Evolutionary conservation across 2,797 vertebrate species (phyloP), one percentile per base, ranked within the genome.

Genomic region (Rhinella marina): DNA sequence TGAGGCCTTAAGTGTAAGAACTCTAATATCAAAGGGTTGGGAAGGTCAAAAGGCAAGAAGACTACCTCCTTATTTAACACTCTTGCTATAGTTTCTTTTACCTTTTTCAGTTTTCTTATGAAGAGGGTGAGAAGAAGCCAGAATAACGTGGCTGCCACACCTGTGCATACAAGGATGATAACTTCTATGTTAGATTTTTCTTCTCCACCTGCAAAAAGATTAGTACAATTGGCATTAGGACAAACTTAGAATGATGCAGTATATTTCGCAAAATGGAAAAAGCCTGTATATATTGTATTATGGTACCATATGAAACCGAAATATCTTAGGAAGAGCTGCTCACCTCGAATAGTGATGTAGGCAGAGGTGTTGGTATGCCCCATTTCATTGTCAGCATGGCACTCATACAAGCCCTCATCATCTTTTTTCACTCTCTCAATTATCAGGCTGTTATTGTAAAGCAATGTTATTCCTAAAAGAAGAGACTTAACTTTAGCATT

Each of bases 121-220:
- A 98, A 97, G 11, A 99, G 94, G 77, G 97, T 98, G 29, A 99
- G 96, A 90, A 98, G 97, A 59, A 99, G 95, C 97, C 98, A 99
- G 92, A 99, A 97, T 92, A 98, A 97, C 0, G 97, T 98, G 29
- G 97, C 97, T 0, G 96, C 97, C 32, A 96, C 95, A 54, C 97
- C 97, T 0, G 97, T 98, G 88, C 95, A 97, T 89, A 98, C 97
- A 93, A 98, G 91, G 83, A 98, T 97, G 90, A 98, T 97, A 48
- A 99, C 96, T 93, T 98, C 97, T 23, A 98, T 92, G 85, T 97
- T 97, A 86, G 97, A 93, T 90, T 96, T 97, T 82, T 95, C 95
- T 77, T 97, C 97, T 23, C 96, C 96, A 32, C 95, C 97, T 98
- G 93, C 16, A 79, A 57, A 81, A 6, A 87, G 41, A 54, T 13